Base-by-base conservation (phyloP, 2,113 vertebrate species). In the Boulengeromyrus knoepffleri region DNA sequence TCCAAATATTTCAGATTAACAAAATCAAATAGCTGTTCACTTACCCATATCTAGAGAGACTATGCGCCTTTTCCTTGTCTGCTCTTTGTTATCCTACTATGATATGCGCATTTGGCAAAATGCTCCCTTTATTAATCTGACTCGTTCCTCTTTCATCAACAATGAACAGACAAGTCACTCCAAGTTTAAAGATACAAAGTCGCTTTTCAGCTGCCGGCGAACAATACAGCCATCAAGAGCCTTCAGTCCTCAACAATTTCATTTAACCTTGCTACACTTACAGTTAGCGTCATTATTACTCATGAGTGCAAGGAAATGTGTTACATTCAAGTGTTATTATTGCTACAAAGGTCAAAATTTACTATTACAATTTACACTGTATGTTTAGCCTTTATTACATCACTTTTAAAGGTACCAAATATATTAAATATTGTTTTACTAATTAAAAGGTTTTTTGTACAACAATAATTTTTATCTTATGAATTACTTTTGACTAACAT, bases 141-240 rank as follows among this genome's bases (percentile, higher is more conserved):
- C 96, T 92, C 94, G 95, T 96, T 95, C 96, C 96, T 94, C 96
- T 97, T 94, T 96, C 95, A 95, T 93, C 96, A 95, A 98, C 97
- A 97, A 98, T 97, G 97, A 97, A 98, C 98, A 97, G 97, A 96
- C 93, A 95, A 95, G 95, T 96, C 96, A 96, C 95, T 96, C 94
- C 96, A 94, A 93, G 95, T 97, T 99, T 98, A 98, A 98, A 99
- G 98, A 94, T 94, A 96, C 95, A 97, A 97, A 94, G 93, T 93
- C 94, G 93, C 95, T 93, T 95, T 95, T 96, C 94, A 93, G 93
- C 91, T 93, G 93, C 93, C 93, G 95, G 90, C 91, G 91, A 95
- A 95, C 95, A 95, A 49, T 90, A 56, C 90, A 91, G 91, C 88
- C 92, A 19, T 87, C 90, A 53, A 56, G 49, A 53, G 7, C 50